Percentiles rank a stretch among this genome's conserved stretches.
Evolutionary conservation across 1,140 invertebrate genomes (phyloP).

Genomic region (Aphaenogaster ashmeadi): DNA sequence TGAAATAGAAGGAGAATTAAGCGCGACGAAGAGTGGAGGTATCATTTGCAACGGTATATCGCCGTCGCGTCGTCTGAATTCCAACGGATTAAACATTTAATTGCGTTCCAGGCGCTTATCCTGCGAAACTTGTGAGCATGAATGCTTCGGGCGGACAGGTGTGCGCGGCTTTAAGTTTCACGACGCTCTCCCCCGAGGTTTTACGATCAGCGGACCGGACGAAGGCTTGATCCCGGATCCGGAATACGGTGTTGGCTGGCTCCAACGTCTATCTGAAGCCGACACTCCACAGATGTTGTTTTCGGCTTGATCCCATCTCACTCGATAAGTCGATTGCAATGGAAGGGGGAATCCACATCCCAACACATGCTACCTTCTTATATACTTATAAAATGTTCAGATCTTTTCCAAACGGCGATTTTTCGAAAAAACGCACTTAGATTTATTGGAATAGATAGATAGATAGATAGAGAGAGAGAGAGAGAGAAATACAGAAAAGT

Average conservation of each 20-base stretch:
- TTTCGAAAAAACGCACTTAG: background rate
- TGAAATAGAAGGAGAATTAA: slow-evolving; percentile 28
- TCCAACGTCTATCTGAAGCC: slow-evolving; percentile 27
- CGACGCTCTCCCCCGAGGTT: slow-evolving; percentile 21
- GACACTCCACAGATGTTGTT: slow-evolving; percentile 56
- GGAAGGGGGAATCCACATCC: background rate
- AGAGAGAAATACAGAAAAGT: background rate
- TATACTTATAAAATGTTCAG: slow-evolving; percentile 31
- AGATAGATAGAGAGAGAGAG: background rate
- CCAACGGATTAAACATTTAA: slow-evolving; percentile 48
- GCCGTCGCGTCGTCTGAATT: slow-evolving; percentile 27
- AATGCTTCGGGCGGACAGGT: slow-evolving; percentile 24
- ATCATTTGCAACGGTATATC: background rate
- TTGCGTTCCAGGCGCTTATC: slow-evolving; percentile 35
- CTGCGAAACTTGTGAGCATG: slow-evolving; percentile 14
- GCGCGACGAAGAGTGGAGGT: background rate
- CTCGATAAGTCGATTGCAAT: slow-evolving; percentile 56
- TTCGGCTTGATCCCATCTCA: slow-evolving; percentile 27
- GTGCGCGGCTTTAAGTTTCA: slow-evolving; percentile 55
- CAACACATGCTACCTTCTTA: background rate
- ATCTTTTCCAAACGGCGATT: background rate
- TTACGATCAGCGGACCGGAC: slow-evolving; percentile 53
- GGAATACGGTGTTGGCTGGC: slow-evolving; percentile 24
- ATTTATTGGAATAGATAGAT: background rate
- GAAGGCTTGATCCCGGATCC: slow-evolving; percentile 52